Conservation (phyloP, 2,888 invertebrate species). For the Phalangium opilio region DNA sequence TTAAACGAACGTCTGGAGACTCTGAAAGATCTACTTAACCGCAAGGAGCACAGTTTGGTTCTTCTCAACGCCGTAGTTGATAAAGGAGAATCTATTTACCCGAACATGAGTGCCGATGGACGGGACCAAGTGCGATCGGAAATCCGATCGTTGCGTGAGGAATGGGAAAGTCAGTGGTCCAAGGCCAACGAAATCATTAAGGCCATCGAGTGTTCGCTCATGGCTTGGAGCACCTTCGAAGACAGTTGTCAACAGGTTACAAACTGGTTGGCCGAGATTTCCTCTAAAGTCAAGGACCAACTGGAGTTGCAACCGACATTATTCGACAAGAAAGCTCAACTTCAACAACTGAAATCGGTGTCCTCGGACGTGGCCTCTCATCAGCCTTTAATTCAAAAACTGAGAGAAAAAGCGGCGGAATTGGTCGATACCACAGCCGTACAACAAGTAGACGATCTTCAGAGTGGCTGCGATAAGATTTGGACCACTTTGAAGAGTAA, state of each 20-base stretch:
- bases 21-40: constrained; percentile 11
- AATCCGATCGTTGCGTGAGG: constrained; percentile 58
- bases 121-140: constrained; percentile 70
- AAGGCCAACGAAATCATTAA: constrained; percentile 69
- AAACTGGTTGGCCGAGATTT: constrained; percentile 67
- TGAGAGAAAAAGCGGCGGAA: constrained; percentile 62
- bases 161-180: constrained; percentile 68
- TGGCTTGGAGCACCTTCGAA: constrained; percentile 82
- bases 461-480: constrained; percentile 52
- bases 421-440: constrained; percentile 65
- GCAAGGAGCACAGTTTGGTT: constrained; percentile 13
- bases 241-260: constrained; percentile 65
- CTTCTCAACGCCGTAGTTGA: constrained; percentile 33
- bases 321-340: constrained; percentile 71
- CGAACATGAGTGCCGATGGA: constrained; percentile 70
- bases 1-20: constrained; percentile 7
- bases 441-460: constrained; percentile 53
- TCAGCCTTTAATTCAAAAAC: constrained; percentile 62
- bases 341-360: constrained; percentile 61
- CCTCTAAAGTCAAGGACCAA: constrained; percentile 53
- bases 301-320: constrained; percentile 59
- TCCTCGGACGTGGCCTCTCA: constrained; percentile 75
- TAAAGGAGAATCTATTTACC: constrained; percentile 72
- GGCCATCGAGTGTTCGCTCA: constrained; percentile 70
- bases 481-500: constrained; percentile 41